These are phyloP conservation scores for Rhipidura dahli DNA, from an alignment of 2,113 vertebrate species.

Conservation along the genomic window DNA sequence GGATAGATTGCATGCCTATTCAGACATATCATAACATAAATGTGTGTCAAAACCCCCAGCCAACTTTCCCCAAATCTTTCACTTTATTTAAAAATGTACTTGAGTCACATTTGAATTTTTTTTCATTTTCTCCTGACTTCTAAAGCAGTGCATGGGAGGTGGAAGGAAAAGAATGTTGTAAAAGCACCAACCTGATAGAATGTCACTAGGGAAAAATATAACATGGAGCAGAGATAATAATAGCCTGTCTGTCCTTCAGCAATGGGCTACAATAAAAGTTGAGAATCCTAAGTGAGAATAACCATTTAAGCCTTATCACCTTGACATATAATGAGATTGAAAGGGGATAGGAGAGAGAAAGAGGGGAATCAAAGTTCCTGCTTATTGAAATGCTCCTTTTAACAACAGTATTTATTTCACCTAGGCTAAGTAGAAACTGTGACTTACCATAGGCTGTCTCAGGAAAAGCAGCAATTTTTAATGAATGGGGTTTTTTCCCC, in stretches of 20 bases:
- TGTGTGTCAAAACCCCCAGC: background rate
- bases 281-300: background rate
- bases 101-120: background rate
- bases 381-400: background rate
- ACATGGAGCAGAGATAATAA: constrained; percentile 5
- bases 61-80: background rate
- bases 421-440: background rate
- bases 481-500: background rate
- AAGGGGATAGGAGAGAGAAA: background rate
- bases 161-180: background rate
- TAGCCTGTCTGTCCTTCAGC: constrained; percentile 43
- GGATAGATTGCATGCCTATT: background rate
- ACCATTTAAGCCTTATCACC: background rate
- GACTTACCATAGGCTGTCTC: background rate
- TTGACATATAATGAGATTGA: constrained; percentile 3
- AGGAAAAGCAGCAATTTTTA: constrained; percentile 22
- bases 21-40: background rate
- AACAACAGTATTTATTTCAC: constrained; percentile 12
- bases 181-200: constrained; percentile 30
- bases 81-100: background rate
- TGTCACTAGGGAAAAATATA: constrained; percentile 27
- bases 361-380: constrained; percentile 8
- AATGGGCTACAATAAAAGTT: constrained; percentile 13
- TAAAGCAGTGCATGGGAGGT: background rate
- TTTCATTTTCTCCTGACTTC: constrained; percentile 9